Conservation (phyloP, 2,888 invertebrate genomes). For the Drosophila macrospina region DNA sequence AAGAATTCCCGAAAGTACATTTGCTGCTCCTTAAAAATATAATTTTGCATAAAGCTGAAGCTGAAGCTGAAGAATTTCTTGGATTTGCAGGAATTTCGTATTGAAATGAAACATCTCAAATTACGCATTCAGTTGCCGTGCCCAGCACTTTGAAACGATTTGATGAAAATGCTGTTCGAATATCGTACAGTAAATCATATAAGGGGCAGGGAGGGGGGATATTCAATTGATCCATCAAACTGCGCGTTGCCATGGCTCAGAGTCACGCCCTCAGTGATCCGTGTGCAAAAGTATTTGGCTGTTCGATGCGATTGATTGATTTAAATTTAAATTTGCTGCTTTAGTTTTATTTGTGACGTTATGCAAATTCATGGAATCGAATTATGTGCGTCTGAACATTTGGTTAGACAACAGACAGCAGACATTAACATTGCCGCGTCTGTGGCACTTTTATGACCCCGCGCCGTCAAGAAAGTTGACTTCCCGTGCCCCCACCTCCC, state of each 20-base stretch:
- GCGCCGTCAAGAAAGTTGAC: slow-evolving; percentile 13
- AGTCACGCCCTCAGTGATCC: slow-evolving; percentile 44
- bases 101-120: slow-evolving; percentile 42
- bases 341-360: slow-evolving; percentile 28
- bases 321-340: slow-evolving; percentile 26
- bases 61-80: slow-evolving; percentile 7
- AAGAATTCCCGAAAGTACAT: slow-evolving; percentile 11
- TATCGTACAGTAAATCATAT: slow-evolving; percentile 51
- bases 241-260: slow-evolving; percentile 8
- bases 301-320: slow-evolving; percentile 57
- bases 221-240: slow-evolving; percentile 57
- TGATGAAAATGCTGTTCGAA: slow-evolving; percentile 21
- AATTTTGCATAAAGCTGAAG: slow-evolving; percentile 7
- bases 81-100: slow-evolving; percentile 4
- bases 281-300: slow-evolving; percentile 30
- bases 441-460: slow-evolving; percentile 59
- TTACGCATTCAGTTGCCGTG: slow-evolving; percentile 48
- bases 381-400: slow-evolving; percentile 45
- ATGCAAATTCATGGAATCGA: slow-evolving; percentile 61
- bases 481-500: not conserved
- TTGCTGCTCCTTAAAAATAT: slow-evolving; percentile 8
- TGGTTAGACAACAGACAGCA: not conserved
- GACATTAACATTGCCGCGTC: slow-evolving; percentile 24
- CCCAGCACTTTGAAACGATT: slow-evolving; percentile 8
- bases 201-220: too few relatives aligned